phyloP scores from a whole-genome alignment of 2,113 vertebrate species.

The Neogale vison region DNA sequence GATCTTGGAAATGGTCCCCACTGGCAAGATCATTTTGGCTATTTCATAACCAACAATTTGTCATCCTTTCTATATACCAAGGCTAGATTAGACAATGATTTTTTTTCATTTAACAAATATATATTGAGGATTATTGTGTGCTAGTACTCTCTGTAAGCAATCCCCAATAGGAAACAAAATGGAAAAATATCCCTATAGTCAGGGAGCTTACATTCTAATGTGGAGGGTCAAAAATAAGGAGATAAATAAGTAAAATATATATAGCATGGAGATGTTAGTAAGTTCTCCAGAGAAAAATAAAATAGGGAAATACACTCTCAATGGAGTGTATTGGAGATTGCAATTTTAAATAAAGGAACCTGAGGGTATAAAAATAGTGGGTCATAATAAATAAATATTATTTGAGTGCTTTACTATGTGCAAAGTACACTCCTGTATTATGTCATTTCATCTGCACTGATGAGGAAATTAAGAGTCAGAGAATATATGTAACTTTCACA shows the following conservation, averaged over 20 bases:
- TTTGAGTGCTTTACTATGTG: neutral
- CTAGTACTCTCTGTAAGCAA: neutral
- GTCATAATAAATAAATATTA: neutral
- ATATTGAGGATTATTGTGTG: neutral
- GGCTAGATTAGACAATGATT: neutral
- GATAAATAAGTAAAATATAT: neutral
- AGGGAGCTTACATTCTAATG: neutral
- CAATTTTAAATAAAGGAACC: neutral
- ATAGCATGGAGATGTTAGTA: neutral
- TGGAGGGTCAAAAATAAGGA: neutral
- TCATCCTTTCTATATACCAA: neutral
- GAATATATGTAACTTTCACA: neutral
- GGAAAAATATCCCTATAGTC: neutral
- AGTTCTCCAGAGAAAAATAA: neutral
- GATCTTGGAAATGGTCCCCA: neutral
- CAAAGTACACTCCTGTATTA: neutral
- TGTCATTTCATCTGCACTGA: neutral
- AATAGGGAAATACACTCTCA: neutral
- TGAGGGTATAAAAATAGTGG: neutral
- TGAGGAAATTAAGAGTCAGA: neutral
- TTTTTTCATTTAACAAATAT: neutral
- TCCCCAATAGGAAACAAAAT: neutral
- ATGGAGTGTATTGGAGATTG: neutral
- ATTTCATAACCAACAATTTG: neutral
- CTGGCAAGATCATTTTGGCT: neutral